Evolutionary conservation across 2,888 invertebrate genomes (phyloP).

Genomic region (Sicus ferrugineus): DNA sequence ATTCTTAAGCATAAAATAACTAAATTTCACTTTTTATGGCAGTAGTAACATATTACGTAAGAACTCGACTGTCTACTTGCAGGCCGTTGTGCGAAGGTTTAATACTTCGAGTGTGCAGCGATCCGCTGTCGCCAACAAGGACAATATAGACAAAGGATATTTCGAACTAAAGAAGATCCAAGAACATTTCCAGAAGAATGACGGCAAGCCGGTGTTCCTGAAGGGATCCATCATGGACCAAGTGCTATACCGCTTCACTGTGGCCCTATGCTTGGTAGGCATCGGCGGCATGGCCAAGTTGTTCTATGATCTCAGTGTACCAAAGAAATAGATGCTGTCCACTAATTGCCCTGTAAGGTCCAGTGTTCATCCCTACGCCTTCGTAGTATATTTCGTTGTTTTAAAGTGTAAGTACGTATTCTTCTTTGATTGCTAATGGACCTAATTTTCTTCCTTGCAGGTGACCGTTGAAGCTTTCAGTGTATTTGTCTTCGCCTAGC

Average conservation of each 20-base stretch:
- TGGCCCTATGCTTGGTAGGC: slow-evolving; percentile 58
- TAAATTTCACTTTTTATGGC: too few relatives aligned
- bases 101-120: slow-evolving; percentile 51
- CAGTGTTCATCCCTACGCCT: too few relatives aligned
- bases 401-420: too few relatives aligned
- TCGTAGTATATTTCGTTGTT: too few relatives aligned
- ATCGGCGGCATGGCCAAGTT: slow-evolving; percentile 58
- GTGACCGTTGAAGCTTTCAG: too few relatives aligned
- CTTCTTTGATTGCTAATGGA: too few relatives aligned
- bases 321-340: too few relatives aligned
- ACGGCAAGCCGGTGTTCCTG: slow-evolving; percentile 66
- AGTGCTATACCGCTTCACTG: slow-evolving; percentile 63
- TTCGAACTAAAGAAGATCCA: slow-evolving; percentile 53
- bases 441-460: too few relatives aligned
- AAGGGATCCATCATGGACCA: slow-evolving; percentile 66
- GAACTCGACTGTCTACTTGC: slow-evolving; percentile 15
- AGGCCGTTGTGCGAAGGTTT: slow-evolving; percentile 61
- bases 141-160: slow-evolving; percentile 56
- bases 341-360: too few relatives aligned
- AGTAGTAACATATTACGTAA: slow-evolving; percentile 17
- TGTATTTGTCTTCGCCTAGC: too few relatives aligned
- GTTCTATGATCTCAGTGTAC: slow-evolving; percentile 57
- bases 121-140: slow-evolving; percentile 45
- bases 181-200: slow-evolving; percentile 59
- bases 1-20: too few relatives aligned